Base-by-base conservation (phyloP, 2,888 invertebrate genomes). In the Lasius fuliginosus region DNA sequence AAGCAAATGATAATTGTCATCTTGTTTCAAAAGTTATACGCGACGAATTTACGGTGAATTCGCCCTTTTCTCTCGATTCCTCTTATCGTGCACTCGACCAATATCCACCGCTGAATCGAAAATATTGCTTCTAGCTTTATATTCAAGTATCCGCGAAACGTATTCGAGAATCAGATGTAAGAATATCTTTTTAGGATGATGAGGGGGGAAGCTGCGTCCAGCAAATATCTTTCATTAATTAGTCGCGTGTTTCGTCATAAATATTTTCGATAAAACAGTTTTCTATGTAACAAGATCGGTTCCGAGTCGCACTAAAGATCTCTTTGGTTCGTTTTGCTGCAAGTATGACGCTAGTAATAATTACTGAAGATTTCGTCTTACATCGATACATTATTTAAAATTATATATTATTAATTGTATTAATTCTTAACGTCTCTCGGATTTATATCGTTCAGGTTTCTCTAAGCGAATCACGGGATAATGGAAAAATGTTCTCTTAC, bases 1-100 rank as follows among this genome's bases (percentile, higher is more conserved):
- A 73, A 84, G 85, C 84, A 87, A 88, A 90, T 91, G 87, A 89
- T 90, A 89, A 84, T 86, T 68, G 86, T 74, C 87, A 75, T 85
- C 84, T 92, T 85, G 90, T 90, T 92, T 93, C 91, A 92, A 92
- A 87, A 88, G 87, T 88, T 82, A 88, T 91, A 89, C 86, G 85
- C 90, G 89, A 91, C 90, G 36, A 36, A 91, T 87, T 88, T 85
- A 87, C 87, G 91, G 88, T 92, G 90, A 90, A 89, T 88, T 27
- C 27, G 30, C 1, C 12, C 23, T 11, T 91, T 82, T 91, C 92
- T 89, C 89, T 83, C 74, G 58, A 42, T 53, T 9, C 56, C 68
- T 67, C 86, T 84, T 71, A 56, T 49, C 42, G 27, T 6, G 42
- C 33, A 4, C 8, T 69, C 83, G 67, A 30, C 42, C 76, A 11